Evolutionary conservation across 2,797 vertebrate species (phyloP).

Genomic region (Helostoma temminkii): DNA sequence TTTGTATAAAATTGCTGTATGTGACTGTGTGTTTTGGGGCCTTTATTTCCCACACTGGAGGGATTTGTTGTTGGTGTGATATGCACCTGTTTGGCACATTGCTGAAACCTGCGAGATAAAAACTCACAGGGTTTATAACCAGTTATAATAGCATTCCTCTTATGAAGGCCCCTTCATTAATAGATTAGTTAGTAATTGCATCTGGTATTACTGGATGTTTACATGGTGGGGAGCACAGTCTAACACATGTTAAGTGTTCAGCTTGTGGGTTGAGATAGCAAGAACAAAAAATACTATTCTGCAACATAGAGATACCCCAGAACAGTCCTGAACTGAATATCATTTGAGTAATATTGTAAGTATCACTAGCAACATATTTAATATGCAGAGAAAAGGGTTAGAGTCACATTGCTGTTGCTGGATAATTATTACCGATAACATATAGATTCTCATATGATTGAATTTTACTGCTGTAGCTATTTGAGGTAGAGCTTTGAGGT

Average conservation of each 20-base stretch:
- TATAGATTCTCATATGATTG: too few species aligned
- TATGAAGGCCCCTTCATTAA: constrained; percentile 27
- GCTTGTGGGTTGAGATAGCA: neutral
- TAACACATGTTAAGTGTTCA: neutral
- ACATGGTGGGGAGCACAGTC: neutral
- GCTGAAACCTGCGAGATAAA: neutral
- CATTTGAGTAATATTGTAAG: too few species aligned
- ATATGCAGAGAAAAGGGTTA: too few species aligned
- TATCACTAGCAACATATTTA: too few species aligned
- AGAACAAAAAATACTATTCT: neutral
- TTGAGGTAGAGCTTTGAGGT: neutral
- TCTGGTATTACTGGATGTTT: constrained; percentile 20
- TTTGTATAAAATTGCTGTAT: constrained; percentile 35
- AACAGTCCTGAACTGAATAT: too few species aligned
- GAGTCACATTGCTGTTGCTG: too few species aligned
- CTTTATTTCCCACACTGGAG: neutral
- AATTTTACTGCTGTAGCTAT: neutral
- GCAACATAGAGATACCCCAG: too few species aligned
- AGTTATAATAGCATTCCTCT: neutral
- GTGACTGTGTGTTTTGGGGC: constrained; percentile 5
- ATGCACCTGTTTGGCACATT: constrained; percentile 4
- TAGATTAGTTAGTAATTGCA: constrained; percentile 32
- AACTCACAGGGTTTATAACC: neutral
- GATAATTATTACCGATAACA: neutral
- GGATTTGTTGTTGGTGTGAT: constrained; percentile 13